Conservation (phyloP, 1,140 invertebrate genomes). For the Bombus polaris region DNA sequence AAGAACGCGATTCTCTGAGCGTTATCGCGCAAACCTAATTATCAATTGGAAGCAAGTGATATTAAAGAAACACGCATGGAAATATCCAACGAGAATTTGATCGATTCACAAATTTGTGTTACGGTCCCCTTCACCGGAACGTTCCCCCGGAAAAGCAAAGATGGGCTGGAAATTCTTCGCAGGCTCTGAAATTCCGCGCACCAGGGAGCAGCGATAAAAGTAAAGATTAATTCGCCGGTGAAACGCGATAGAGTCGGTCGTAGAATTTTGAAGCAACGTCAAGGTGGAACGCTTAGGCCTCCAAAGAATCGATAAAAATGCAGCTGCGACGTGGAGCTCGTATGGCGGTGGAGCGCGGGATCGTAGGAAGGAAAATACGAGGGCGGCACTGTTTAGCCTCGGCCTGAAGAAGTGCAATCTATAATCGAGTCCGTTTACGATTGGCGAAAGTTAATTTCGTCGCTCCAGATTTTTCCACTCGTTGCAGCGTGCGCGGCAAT, state of each 20-base stretch:
- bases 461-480: conserved; percentile 16
- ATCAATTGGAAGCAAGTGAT: no score
- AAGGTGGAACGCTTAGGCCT: conserved; percentile 18
- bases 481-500: not conserved
- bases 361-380: conserved; percentile 52
- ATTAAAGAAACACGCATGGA: no score
- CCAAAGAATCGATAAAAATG: conserved; percentile 43
- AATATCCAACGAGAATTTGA: not conserved
- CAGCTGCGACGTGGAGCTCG: conserved; percentile 21
- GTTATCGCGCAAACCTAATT: no score
- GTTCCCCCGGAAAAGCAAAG: not conserved
- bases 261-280: conserved; percentile 2
- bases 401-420: conserved; percentile 14
- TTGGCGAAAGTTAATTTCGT: conserved; percentile 21
- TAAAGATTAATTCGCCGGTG: not conserved
- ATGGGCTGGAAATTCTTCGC: not conserved
- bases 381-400: conserved; percentile 46
- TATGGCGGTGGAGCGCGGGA: conserved; percentile 24
- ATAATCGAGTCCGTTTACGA: conserved; percentile 11
- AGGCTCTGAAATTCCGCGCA: not conserved
- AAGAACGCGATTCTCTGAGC: no score
- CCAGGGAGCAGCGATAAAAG: not conserved
- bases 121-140: not conserved
- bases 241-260: not conserved
- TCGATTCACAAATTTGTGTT: not conserved